Evolutionary conservation across 1,140 invertebrate species (phyloP).

Genomic region (Parapsyche elsis): DNA sequence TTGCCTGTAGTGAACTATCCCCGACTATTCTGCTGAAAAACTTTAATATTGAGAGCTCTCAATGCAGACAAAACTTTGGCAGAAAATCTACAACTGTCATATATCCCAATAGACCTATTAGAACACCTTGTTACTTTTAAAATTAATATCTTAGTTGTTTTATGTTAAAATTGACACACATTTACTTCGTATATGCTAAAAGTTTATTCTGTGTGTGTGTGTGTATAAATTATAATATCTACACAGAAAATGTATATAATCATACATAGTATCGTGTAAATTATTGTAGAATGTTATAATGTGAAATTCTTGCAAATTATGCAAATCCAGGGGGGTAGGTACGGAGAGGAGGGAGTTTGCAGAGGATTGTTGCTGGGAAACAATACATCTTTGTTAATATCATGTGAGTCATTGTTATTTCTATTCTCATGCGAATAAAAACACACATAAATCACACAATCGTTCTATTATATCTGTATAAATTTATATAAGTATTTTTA

Average conservation of each 20-base stretch:
- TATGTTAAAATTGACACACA: background rate
- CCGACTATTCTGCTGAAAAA: background rate
- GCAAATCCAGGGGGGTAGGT: background rate
- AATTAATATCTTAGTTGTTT: too few species aligned
- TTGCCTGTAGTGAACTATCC: background rate
- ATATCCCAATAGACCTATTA: background rate
- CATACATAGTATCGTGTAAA: too few species aligned
- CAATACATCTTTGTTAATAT: slow-evolving; percentile 12
- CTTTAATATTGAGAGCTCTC: slow-evolving; percentile 25
- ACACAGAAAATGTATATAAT: too few species aligned
- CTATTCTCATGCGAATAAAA: background rate
- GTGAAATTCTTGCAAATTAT: slow-evolving; percentile 4
- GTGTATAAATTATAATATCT: background rate
- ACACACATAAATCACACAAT: background rate
- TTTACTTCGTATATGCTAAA: background rate
- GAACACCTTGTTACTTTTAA: too few species aligned
- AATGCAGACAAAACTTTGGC: background rate
- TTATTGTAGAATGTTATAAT: background rate
- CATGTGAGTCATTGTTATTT: slow-evolving; percentile 1
- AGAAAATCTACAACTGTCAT: background rate
- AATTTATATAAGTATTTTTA: too few species aligned
- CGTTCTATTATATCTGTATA: background rate
- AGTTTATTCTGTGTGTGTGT: background rate
- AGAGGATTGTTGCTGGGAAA: background rate
- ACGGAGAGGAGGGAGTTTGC: background rate